Evolutionary conservation across 1,140 invertebrate genomes (phyloP).

Genomic region (Zaprionus ghesquierei): DNA sequence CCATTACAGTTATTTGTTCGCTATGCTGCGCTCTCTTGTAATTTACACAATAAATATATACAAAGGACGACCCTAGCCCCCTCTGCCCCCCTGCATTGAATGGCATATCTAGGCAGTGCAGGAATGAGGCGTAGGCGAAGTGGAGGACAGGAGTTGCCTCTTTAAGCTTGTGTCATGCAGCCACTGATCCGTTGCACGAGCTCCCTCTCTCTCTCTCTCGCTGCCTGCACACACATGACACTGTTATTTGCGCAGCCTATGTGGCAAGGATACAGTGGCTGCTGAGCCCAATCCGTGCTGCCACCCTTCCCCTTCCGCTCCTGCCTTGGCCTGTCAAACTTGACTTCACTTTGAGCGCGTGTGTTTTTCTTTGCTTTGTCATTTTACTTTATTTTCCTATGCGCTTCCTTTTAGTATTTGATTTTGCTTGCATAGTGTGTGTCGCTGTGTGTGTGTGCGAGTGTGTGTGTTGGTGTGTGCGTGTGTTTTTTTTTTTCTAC

Average conservation of each 20-base stretch:
- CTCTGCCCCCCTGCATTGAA: neutral
- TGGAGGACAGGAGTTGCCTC: neutral
- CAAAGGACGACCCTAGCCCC: slow-evolving; percentile 54
- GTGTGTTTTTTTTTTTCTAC: neutral
- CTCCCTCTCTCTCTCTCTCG: no score
- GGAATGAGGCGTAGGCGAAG: neutral
- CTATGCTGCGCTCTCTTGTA: slow-evolving; percentile 71
- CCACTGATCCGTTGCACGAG: slow-evolving; percentile 39
- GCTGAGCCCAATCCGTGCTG: neutral
- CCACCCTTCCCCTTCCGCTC: neutral
- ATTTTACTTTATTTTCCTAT: slow-evolving; percentile 69
- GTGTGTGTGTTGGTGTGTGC: neutral
- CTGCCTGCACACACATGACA: slow-evolving; percentile 44
- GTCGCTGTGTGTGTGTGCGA: neutral
- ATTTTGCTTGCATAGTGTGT: slow-evolving; percentile 10
- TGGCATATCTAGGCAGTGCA: neutral
- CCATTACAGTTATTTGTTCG: slow-evolving; percentile 78
- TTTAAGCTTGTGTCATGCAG: slow-evolving; percentile 30
- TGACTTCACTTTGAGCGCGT: slow-evolving; percentile 62
- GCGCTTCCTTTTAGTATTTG: slow-evolving; percentile 33
- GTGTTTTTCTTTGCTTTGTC: slow-evolving; percentile 66
- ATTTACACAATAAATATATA: slow-evolving; percentile 78
- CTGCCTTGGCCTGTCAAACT: slow-evolving; percentile 30
- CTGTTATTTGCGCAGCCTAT: slow-evolving; percentile 54
- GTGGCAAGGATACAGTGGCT: slow-evolving; percentile 3